Base-by-base conservation (phyloP, 2,797 vertebrate species). In the Myripristis murdjan region DNA sequence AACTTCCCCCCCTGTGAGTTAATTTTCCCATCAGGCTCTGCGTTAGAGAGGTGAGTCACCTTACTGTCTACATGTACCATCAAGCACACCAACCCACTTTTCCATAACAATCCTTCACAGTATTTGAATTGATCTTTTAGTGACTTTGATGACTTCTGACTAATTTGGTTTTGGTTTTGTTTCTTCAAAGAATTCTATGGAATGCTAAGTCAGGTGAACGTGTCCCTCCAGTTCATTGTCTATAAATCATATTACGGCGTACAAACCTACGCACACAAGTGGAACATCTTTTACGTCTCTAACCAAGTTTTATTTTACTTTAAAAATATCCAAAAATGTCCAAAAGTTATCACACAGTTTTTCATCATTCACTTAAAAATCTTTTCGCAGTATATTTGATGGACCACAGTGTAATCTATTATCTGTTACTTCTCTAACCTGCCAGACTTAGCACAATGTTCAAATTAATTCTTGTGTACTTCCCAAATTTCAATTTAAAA, bases 21-120 rank as follows among this genome's bases (percentile, higher is more conserved):
- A 8, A 2, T 54, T 59, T 69, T 28, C 10, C 16, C 35, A 20
- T 3, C 1, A 39, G 2, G 3, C 23, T n/a, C 0, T 55, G 18
- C 1, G 1, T 26, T 2, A 41, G n/a, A 53, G 5, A 28, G 12
- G 9, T 89, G 89, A 91, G 73, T 88, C 89, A 90, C 39, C 33
- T 6, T 9, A 26, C 6, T 52, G 16, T 2, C 39, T 41, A 18
- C 57, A 6, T 31, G 64, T 73, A 3, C 28, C 6, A 56, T 75
- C 82, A 63, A 1, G 48, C 39, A 23, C 0, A n/a, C 20, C 48
- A 28, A 72, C 4, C 4, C 14, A 6, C 7, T 81, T 86, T 79
- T 67, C 70, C 56, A 39, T 44, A 41, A 79, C 49, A 26, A 58
- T 41, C 5, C n/a, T 48, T 48, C 2, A 15, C 14, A 49, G 4